Conservation (phyloP, 2,113 vertebrate species). For the Leuciscus idus region DNA sequence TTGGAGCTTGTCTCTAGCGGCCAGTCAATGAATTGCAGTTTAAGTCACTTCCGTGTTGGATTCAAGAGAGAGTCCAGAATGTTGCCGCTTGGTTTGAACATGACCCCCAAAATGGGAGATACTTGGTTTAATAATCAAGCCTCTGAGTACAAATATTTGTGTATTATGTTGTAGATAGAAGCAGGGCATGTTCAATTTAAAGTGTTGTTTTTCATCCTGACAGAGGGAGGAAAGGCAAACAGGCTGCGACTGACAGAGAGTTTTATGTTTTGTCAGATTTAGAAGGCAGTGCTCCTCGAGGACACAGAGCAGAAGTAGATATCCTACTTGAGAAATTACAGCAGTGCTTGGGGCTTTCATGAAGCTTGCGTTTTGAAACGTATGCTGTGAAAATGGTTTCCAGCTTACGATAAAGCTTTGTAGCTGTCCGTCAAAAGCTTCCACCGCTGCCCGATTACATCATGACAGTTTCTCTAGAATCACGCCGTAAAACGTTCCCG, state of each 20-base stretch:
- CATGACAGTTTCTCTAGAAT: background rate
- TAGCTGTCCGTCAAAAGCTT: constrained; percentile 18
- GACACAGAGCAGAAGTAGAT: background rate
- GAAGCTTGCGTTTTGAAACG: background rate
- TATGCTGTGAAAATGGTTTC: background rate
- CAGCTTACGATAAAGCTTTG: background rate
- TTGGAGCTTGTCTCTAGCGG: too few relatives aligned
- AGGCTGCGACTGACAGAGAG: background rate
- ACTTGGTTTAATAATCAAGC: background rate
- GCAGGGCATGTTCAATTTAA: background rate
- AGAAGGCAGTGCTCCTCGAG: background rate
- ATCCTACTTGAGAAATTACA: background rate
- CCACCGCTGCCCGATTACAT: background rate
- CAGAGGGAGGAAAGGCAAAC: background rate
- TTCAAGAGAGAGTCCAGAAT: too few relatives aligned
- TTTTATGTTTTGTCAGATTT: background rate
- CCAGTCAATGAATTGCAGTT: too few relatives aligned
- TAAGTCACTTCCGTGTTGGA: too few relatives aligned
- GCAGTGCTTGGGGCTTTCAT: background rate
- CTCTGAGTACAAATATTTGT: background rate
- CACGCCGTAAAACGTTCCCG: background rate
- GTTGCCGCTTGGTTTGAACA: background rate
- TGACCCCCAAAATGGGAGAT: background rate
- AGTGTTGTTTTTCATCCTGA: background rate
- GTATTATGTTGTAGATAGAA: background rate